Conservation (phyloP, 1,140 invertebrate species). For the Hylaeus volcanicus region DNA sequence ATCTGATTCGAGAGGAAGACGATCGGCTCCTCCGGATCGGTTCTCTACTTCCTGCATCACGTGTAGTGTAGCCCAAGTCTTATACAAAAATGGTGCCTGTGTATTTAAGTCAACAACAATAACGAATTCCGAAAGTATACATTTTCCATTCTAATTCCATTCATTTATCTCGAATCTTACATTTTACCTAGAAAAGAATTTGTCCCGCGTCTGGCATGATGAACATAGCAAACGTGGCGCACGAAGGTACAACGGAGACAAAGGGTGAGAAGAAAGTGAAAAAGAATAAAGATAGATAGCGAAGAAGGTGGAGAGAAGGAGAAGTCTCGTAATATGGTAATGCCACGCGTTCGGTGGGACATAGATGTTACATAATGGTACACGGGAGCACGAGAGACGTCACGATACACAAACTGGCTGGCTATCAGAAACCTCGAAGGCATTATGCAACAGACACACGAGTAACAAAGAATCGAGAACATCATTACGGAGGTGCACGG, state of each 20-base stretch:
- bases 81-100: too few relatives aligned
- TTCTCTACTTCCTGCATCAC: too few relatives aligned
- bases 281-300: constrained; percentile 1
- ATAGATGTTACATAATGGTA: constrained; percentile 59
- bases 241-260: too few relatives aligned
- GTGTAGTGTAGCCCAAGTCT: too few relatives aligned
- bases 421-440: constrained; percentile 61
- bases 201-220: neutral
- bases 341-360: constrained; percentile 52
- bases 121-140: too few relatives aligned
- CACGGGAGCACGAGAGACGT: constrained; percentile 59
- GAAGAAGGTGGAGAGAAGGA: constrained; percentile 17
- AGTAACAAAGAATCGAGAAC: constrained; percentile 56
- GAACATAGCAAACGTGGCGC: neutral
- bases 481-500: constrained; percentile 22
- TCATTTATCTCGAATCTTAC: too few relatives aligned
- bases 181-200: too few relatives aligned
- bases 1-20: too few relatives aligned
- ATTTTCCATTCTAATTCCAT: too few relatives aligned
- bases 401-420: constrained; percentile 63
- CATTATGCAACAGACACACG: constrained; percentile 60
- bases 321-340: constrained; percentile 61
- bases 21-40: too few relatives aligned
- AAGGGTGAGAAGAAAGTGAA: constrained; percentile 15
- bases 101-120: too few relatives aligned